Evolutionary conservation across 1,140 invertebrate species (phyloP).

Genomic region (Palaemon carinicauda): DNA sequence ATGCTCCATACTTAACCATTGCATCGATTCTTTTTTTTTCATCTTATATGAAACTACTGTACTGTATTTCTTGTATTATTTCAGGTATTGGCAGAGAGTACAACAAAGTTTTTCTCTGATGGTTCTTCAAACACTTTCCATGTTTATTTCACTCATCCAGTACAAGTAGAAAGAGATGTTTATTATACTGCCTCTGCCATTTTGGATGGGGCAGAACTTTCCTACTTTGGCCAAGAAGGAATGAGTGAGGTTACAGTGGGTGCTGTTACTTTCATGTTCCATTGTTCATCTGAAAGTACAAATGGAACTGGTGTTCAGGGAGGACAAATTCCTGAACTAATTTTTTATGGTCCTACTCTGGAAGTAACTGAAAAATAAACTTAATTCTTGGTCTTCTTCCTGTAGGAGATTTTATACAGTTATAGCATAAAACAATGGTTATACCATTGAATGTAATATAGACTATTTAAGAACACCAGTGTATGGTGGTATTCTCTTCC

Average conservation of each 20-base stretch:
- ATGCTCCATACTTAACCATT: too few species aligned
- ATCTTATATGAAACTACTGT: too few species aligned
- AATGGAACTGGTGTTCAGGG: constrained; percentile 94
- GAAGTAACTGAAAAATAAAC: constrained; percentile 40
- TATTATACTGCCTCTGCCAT: constrained; percentile 91
- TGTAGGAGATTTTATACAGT: background rate
- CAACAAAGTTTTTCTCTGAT: constrained; percentile 92
- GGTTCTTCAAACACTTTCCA: constrained; percentile 93
- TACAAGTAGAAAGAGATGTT: constrained; percentile 86
- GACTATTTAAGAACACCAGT: constrained; percentile 41
- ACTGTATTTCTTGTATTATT: background rate
- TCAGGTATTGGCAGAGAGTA: constrained; percentile 82
- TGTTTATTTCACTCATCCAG: constrained; percentile 91
- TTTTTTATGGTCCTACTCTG: constrained; percentile 77
- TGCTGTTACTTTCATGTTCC: constrained; percentile 91
- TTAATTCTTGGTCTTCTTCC: background rate
- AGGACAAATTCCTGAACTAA: constrained; percentile 91
- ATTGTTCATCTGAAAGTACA: constrained; percentile 91
- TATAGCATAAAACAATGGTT: constrained; percentile 39
- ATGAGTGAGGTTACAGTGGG: constrained; percentile 89
- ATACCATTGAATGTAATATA: constrained; percentile 49
- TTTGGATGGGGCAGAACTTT: constrained; percentile 87
- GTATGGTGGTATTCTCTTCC: constrained; percentile 35
- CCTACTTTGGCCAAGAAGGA: constrained; percentile 95
- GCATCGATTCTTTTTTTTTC: background rate